Evolutionary conservation across 2,797 vertebrate genomes (phyloP).

Genomic region (Phoebastria nigripes): DNA sequence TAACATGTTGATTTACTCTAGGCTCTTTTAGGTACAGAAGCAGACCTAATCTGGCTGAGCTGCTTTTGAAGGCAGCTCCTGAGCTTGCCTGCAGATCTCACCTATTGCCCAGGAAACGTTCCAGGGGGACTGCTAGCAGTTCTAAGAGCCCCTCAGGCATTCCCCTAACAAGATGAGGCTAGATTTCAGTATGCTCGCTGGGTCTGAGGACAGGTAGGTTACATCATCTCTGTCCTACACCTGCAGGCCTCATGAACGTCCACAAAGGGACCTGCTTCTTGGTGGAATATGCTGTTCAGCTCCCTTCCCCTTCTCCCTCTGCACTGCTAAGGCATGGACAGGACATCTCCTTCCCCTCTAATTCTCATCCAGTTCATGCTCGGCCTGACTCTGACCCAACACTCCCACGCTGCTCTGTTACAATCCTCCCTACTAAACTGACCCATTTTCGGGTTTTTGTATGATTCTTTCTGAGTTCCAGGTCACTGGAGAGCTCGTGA

Average conservation of each 20-base stretch:
- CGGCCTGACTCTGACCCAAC: not conserved
- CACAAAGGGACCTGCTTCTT: not conserved
- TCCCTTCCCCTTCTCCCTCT: not conserved
- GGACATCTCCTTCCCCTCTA: not conserved
- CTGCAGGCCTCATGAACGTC: not conserved
- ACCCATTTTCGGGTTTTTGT: not conserved
- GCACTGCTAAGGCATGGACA: not conserved
- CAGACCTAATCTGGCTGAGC: not conserved
- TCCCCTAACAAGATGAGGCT: rapidly evolving
- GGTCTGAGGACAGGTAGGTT: not conserved
- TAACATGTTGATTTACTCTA: conserved; percentile 16
- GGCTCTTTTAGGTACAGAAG: not conserved
- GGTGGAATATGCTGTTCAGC: not conserved
- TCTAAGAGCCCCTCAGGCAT: not conserved
- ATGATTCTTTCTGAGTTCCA: not conserved
- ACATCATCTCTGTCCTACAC: not conserved
- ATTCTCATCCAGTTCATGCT: not conserved
- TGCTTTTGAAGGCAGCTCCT: not conserved
- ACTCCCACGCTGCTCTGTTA: not conserved
- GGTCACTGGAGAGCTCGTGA: not conserved
- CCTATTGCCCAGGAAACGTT: not conserved
- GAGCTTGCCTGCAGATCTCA: not conserved
- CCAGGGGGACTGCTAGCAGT: not conserved
- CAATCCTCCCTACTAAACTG: not conserved
- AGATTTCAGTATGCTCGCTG: not conserved